Evolutionary conservation across 2,888 invertebrate genomes (phyloP), one percentile per base, ranked within the genome.

Genomic region (Caenorhabditis becei): DNA sequence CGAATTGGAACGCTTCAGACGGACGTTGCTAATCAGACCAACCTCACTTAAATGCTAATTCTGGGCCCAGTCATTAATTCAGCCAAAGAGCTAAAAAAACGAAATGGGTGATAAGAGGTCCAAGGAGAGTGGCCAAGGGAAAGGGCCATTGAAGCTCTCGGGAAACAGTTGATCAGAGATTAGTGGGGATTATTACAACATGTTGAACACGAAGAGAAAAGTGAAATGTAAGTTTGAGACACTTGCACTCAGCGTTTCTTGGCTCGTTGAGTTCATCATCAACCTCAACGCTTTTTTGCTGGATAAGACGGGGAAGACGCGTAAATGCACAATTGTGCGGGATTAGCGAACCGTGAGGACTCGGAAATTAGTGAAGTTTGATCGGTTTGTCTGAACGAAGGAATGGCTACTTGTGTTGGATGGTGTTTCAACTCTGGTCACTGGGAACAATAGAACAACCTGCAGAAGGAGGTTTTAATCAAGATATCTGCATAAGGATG

Each of bases 251-350:
- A 24, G 37, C 18, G 7, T 26, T 69, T 67, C 56, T 67, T 67
- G n/a, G n/a, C n/a, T 49, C 41, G 24, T 41, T 23, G 37, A 18
- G 49, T 35, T 49, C 41, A 37, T 49, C 41, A 37, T 32, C 51
- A 16, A 49, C 37, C 32, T 47, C 24, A 24, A 24, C 37, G 28
- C 20, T 59, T 20, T 37, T 28, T 51, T 20, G n/a, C 20, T 47
- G 47, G 10, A 20, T 47, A 3, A 18, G 32, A 26, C 37, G 51
- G 35, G 41, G n/a, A 37, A 16, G 23, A 63, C 63, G 37, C 47
- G 41, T 61, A 67, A 69, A 69, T 62, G 66, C 47, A 69, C 69
- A 62, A 56, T 77, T 75, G 75, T 67, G 53, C 23, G 32, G 23
- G 61, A 41, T 35, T 49, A 63, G 20, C 49, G 72, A 24, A 63